Evolutionary conservation across 2,113 vertebrate species (phyloP).

Genomic region (Mohoua ochrocephala): DNA sequence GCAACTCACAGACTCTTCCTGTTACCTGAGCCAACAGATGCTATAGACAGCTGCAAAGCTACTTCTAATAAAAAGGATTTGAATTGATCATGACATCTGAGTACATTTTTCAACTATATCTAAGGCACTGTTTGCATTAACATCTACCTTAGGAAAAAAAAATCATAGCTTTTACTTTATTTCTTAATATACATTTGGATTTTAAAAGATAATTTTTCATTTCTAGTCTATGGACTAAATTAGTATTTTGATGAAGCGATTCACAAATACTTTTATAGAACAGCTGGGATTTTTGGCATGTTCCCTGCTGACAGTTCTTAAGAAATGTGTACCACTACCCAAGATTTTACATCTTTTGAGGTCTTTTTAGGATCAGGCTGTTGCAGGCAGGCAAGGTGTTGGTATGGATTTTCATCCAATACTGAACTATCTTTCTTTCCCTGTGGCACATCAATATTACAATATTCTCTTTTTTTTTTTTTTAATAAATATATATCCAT

Average conservation of each 20-base stretch:
- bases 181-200: not conserved
- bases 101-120: not conserved
- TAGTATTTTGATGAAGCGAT: constrained; percentile 45
- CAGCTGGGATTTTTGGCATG: constrained; percentile 13
- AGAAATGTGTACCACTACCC: not conserved
- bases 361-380: not conserved
- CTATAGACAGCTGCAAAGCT: not conserved
- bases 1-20: not conserved
- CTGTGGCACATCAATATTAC: not conserved
- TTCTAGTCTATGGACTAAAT: not conserved
- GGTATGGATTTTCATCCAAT: not conserved
- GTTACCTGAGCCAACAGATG: not conserved
- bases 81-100: not conserved
- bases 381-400: not conserved
- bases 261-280: constrained; percentile 18
- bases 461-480: not conserved
- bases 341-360: not conserved
- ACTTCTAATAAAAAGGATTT: not conserved
- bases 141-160: not conserved
- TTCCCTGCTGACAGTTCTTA: not conserved
- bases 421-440: not conserved
- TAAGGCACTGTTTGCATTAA: not conserved
- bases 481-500: not conserved
- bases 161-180: not conserved
- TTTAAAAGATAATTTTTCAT: not conserved